phyloP scores from a whole-genome alignment of 1,140 invertebrate genomes.

The Drosophila obscura region DNA sequence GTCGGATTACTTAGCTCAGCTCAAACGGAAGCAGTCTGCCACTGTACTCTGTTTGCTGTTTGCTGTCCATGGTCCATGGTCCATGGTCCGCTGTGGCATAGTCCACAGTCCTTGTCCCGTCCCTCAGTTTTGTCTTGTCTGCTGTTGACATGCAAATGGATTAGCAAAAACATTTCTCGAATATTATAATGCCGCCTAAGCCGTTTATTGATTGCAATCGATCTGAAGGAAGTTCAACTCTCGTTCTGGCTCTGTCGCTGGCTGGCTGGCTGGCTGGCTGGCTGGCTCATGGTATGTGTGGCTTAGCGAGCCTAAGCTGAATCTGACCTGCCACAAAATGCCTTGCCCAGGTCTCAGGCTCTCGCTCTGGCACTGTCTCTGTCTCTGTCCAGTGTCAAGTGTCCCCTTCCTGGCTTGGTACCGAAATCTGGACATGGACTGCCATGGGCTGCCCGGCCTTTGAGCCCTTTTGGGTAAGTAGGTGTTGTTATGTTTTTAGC shows the following conservation, averaged over 20 bases:
- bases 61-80: no score
- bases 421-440: no score
- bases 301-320: constrained; percentile 38
- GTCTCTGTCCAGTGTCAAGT: constrained; percentile 65
- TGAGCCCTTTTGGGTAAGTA: constrained; percentile 58
- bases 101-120: background rate
- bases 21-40: constrained; percentile 55
- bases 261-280: no score
- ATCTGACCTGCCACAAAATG: background rate
- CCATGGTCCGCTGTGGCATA: background rate
- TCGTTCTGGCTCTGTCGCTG: no score
- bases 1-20: constrained; percentile 43
- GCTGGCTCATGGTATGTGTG: background rate
- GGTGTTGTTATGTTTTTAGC: constrained; percentile 82
- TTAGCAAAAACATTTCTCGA: constrained; percentile 66
- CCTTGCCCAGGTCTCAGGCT: no score
- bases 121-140: background rate
- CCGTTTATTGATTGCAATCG: constrained; percentile 82
- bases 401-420: constrained; percentile 35
- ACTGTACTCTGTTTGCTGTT: background rate
- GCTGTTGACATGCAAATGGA: constrained; percentile 77
- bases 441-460: background rate
- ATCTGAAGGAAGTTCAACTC: constrained; percentile 45
- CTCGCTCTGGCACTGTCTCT: background rate
- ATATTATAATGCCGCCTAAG: constrained; percentile 63